A percentile compares a stretch with the other conserved stretches of the same genome.
These are phyloP conservation scores for Nilaparvata lugens DNA, from an alignment of 1,140 invertebrate species.

Conservation along the genomic window DNA sequence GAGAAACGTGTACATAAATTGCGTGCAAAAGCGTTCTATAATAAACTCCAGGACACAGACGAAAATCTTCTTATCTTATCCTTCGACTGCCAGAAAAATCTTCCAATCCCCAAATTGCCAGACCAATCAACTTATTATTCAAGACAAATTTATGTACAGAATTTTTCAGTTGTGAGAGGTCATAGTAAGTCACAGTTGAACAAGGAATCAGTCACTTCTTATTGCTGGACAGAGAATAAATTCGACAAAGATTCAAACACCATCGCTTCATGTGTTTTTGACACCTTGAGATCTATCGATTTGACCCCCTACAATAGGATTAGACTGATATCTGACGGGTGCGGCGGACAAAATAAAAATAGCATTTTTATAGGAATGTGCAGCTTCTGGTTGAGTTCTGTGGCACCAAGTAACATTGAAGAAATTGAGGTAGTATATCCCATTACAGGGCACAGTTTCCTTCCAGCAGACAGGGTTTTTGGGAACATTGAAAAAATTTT, in stretches of 20 bases:
- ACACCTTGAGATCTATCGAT: constrained; percentile 25
- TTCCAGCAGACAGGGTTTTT: constrained; percentile 1
- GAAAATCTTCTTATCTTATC: constrained; percentile 24
- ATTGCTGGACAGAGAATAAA: constrained; percentile 29
- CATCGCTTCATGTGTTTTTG: constrained; percentile 26
- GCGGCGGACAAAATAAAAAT: too few species aligned
- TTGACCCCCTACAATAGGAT: constrained; percentile 18
- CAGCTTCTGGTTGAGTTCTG: neutral
- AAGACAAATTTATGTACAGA: constrained; percentile 30
- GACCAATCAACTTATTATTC: constrained; percentile 31
- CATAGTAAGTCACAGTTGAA: constrained; percentile 19
- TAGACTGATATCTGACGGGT: constrained; percentile 17
- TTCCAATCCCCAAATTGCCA: constrained; percentile 28
- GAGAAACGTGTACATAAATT: constrained; percentile 26
- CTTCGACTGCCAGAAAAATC: constrained; percentile 36
- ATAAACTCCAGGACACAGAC: constrained; percentile 26
- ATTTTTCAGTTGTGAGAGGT: constrained; percentile 30
- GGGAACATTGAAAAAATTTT: constrained; percentile 19
- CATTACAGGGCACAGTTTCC: neutral
- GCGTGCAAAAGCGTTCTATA: constrained; percentile 30
- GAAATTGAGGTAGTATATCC: too few species aligned
- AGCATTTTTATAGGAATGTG: neutral
- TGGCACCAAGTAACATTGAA: too few species aligned
- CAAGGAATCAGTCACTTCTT: constrained; percentile 26
- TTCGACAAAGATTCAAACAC: constrained; percentile 28